Base-by-base conservation (phyloP, 2,797 vertebrate species). In the Ammospiza maritima region DNA sequence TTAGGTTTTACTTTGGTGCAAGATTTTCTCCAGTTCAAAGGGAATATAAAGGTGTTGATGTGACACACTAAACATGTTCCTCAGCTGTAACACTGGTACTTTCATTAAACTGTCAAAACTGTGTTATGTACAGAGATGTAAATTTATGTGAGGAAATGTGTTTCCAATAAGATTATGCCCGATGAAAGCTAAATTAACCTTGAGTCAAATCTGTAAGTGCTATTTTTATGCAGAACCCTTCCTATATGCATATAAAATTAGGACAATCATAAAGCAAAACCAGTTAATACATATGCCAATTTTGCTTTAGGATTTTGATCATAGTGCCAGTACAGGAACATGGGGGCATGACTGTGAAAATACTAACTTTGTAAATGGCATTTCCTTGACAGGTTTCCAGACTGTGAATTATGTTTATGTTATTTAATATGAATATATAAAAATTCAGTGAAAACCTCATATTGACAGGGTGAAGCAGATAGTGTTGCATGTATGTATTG, bases 81-180 rank as follows among this genome's bases (percentile, higher is more conserved):
- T 95, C 38, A 69, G 26, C 85, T 17, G 22, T 36, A 73, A 60
- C 57, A 42, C 29, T 77, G 65, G 48, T 87, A 80, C 72, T 94
- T 95, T 90, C 92, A 96, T 95, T 96, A 96, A 97, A 82, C 69
- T 96, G 71, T 76, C 82, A 89, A 45, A 79, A 88, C 76, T 80
- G 26, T 88, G 62, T 86, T 96, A 90, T 53, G 25, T 74, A 58
- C 48, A 71, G 78, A 79, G 47, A 77, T 56, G 38, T 70, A 95
- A 88, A 95, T 90, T 83, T 85, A 69, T 86, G 81, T 48, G 38
- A 94, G 65, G 64, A 92, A 92, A 66, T 76, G 83, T 94, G 60
- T 93, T 97, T 96, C 64, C 65, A 86, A 71, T 74, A 64, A 66
- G 32, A 77, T 69, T 92, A 73, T 90, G 17, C 48, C 51, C 15